phyloP scores from a whole-genome alignment of 1,140 invertebrate genomes.

The Drosophila watanabei region DNA sequence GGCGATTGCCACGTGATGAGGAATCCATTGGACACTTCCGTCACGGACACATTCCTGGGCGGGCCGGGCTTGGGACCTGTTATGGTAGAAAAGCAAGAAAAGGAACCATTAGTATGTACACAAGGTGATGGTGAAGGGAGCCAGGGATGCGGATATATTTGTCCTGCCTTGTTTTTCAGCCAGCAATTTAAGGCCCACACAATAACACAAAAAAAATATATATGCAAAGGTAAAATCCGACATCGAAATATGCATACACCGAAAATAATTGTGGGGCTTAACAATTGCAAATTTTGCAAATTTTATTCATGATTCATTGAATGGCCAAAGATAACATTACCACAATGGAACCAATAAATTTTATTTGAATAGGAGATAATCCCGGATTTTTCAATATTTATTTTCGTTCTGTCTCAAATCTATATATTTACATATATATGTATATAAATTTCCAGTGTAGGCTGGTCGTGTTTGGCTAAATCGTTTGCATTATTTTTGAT shows the following conservation, averaged over 20 bases:
- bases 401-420: no score
- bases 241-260: conserved; percentile 30
- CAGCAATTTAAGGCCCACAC: conserved; percentile 31
- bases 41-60: conserved; percentile 94
- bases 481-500: conserved; percentile 54
- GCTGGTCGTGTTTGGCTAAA: conserved; percentile 21
- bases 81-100: conserved; percentile 7
- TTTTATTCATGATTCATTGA: background rate
- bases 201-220: background rate
- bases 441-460: conserved; percentile 13
- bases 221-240: conserved; percentile 23
- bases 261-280: background rate
- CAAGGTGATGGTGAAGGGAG: background rate
- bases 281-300: background rate
- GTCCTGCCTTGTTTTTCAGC: conserved; percentile 39
- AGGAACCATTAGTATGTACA: conserved; percentile 42
- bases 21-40: conserved; percentile 94
- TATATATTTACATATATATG: background rate
- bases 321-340: background rate
- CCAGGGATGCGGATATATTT: background rate
- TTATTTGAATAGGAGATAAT: background rate
- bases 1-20: conserved; percentile 95
- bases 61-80: conserved; percentile 95
- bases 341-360: background rate
- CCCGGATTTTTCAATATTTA: conserved; percentile 4